These are phyloP conservation scores for Hypomecis atomaria DNA, from an alignment of 2,888 invertebrate species.

Conservation along the genomic window DNA sequence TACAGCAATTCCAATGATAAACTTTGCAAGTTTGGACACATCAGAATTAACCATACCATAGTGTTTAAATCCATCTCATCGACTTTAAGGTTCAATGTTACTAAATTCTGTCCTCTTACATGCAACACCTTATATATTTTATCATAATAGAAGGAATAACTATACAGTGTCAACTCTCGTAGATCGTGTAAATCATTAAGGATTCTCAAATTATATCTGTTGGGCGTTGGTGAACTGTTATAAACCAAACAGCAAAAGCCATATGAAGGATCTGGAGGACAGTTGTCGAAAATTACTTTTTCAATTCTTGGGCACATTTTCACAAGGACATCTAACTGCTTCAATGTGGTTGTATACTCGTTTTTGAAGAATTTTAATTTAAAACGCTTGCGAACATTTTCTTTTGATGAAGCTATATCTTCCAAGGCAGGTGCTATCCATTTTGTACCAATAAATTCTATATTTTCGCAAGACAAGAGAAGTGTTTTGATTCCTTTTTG, in stretches of 20 bases:
- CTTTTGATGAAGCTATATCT: conserved; percentile 2
- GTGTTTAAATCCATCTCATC: conserved; percentile 5
- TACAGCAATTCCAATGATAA: background rate
- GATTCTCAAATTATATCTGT: background rate
- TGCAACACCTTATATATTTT: background rate
- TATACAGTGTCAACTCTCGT: background rate
- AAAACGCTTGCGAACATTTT: background rate
- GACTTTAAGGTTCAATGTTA: background rate
- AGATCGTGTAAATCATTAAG: conserved; percentile 1
- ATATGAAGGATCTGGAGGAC: background rate
- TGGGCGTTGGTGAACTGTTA: background rate
- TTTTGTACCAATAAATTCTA: background rate
- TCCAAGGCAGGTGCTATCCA: background rate
- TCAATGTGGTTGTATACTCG: background rate
- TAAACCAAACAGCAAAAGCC: background rate
- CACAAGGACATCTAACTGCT: conserved; percentile 1
- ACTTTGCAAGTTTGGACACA: conserved; percentile 3
- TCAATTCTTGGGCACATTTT: conserved; percentile 1
- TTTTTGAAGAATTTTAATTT: conserved; percentile 2
- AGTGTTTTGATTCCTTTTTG: background rate
- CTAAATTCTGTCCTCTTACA: background rate
- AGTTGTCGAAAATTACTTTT: conserved; percentile 1
- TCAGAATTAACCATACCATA: background rate
- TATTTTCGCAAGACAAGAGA: background rate
- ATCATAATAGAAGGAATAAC: conserved; percentile 2